These are phyloP conservation scores for Drosophila macrospina DNA, from an alignment of 2,888 invertebrate genomes.

Conservation along the genomic window DNA sequence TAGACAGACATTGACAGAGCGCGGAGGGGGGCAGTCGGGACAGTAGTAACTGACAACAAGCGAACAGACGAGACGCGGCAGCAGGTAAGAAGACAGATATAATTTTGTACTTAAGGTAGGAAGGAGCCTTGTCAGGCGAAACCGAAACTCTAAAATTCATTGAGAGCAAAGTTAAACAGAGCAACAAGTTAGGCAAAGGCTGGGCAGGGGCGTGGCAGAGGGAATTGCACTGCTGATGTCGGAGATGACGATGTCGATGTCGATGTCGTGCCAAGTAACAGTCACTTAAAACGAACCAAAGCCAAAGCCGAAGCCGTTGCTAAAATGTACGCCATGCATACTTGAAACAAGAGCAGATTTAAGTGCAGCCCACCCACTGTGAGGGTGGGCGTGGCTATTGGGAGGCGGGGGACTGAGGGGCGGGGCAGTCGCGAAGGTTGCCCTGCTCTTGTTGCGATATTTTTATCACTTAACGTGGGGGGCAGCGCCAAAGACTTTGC, in stretches of 20 bases:
- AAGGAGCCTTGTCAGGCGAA: conserved; percentile 30
- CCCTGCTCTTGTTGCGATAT: conserved; percentile 27
- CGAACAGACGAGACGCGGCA: conserved; percentile 3
- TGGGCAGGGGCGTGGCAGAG: not conserved
- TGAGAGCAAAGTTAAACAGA: conserved; percentile 76
- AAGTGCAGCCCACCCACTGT: conserved; percentile 56
- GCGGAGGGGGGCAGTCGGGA: not conserved
- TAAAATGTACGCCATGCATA: conserved; percentile 65
- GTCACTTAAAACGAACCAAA: conserved; percentile 67
- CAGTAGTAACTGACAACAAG: conserved; percentile 4
- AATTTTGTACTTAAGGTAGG: conserved; percentile 27
- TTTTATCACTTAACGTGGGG: conserved; percentile 33
- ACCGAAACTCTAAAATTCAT: conserved; percentile 76
- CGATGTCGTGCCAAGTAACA: conserved; percentile 69
- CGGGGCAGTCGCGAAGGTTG: conserved; percentile 35
- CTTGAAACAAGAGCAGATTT: conserved; percentile 75
- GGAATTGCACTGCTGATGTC: not conserved
- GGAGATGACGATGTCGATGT: conserved; percentile 25
- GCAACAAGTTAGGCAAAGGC: conserved; percentile 67
- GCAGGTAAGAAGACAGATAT: conserved; percentile 1
- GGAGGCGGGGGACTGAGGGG: not conserved
- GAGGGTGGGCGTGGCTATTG: conserved; percentile 31
- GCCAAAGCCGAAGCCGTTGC: conserved; percentile 32
- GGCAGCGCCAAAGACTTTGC: conserved; percentile 42
- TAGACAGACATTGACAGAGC: conserved; percentile 1